These are phyloP conservation scores for Chionomys nivalis DNA, from an alignment of 2,113 vertebrate species.

Conservation along the genomic window DNA sequence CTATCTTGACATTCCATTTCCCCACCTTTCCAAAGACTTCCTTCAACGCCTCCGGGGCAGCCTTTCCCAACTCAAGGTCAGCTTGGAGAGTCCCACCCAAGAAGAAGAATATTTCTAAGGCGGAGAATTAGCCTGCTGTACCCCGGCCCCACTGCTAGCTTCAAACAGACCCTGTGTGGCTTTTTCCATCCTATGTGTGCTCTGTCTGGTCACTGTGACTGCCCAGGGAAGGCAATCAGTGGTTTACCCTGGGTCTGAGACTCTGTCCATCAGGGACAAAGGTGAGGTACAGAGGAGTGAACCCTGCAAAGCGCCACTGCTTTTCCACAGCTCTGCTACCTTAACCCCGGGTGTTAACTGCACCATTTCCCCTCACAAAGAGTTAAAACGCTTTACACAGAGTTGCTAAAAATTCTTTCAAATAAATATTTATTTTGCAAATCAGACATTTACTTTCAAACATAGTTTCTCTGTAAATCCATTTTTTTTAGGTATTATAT, in stretches of 20 bases:
- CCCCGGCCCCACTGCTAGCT: background rate
- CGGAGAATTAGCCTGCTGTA: background rate
- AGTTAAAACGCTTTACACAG: background rate
- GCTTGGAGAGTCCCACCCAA: background rate
- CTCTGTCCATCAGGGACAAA: background rate
- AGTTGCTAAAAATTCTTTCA: background rate
- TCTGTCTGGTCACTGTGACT: background rate
- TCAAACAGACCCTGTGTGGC: accelerated
- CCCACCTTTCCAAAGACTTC: background rate
- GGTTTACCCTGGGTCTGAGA: background rate
- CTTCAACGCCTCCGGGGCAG: background rate
- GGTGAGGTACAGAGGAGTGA: too few relatives aligned
- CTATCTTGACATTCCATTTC: background rate
- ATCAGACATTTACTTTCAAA: constrained; percentile 39
- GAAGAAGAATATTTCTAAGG: background rate
- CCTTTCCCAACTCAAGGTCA: background rate
- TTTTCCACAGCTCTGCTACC: background rate
- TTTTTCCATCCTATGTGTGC: too few relatives aligned
- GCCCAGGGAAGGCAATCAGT: background rate
- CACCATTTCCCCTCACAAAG: background rate
- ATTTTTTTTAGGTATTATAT: background rate
- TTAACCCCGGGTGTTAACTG: background rate
- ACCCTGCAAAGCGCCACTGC: background rate
- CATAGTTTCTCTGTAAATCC: constrained; percentile 34
- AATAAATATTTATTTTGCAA: constrained; percentile 60